These are phyloP conservation scores for honey bee (Apis mellifera) DNA, from an alignment of 1,140 invertebrate genomes.

Conservation along the genomic window Amel_HAv3.1 CM009941.2:8779501-8780000, in stretches of 20 bases:
- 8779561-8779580: constrained; percentile 5
- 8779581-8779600: constrained; percentile 8
- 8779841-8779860: too few species aligned
- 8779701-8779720: too few species aligned
- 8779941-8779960: neutral
- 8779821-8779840: too few species aligned
- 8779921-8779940: neutral
- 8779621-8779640: neutral
- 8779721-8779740: too few species aligned
- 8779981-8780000: neutral
- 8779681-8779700: too few species aligned
- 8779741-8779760: too few species aligned
- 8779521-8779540: constrained; percentile 19
- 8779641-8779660: too few species aligned
- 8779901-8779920: neutral
- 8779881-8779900: neutral
- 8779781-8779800: too few species aligned
- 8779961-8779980: neutral
- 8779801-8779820: too few species aligned
- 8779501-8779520: neutral
- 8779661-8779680: too few species aligned
- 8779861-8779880: too few species aligned
- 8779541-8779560: constrained; percentile 7
- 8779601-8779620: neutral
- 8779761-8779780: too few species aligned